These are phyloP conservation scores for Lepidostoma basale DNA, from an alignment of 1,140 invertebrate species.

Conservation along the genomic window DNA sequence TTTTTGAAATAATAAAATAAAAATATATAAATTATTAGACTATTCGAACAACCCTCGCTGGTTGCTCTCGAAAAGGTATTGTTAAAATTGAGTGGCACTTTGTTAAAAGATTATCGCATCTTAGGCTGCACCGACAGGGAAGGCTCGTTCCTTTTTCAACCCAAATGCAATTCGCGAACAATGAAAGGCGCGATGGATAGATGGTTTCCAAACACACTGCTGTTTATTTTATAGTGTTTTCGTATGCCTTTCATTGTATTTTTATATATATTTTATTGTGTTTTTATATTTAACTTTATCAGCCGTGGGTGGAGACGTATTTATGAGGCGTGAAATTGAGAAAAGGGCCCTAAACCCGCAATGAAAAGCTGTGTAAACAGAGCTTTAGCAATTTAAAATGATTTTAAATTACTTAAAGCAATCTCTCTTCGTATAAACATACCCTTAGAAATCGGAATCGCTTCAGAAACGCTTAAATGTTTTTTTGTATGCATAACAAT, in stretches of 20 bases:
- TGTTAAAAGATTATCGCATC: conserved; percentile 12
- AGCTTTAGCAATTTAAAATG: conserved; percentile 8
- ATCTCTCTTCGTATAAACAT: too few relatives aligned
- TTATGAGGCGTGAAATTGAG: not conserved
- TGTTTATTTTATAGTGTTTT: too few relatives aligned
- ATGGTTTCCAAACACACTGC: not conserved
- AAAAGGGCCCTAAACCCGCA: too few relatives aligned
- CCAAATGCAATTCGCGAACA: not conserved
- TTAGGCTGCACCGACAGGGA: not conserved
- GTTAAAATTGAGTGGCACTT: conserved; percentile 13
- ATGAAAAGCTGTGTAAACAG: not conserved
- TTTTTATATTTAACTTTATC: not conserved
- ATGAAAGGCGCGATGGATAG: not conserved
- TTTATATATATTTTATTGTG: not conserved
- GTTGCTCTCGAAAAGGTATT: not conserved
- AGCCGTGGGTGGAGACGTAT: not conserved
- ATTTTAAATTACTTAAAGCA: too few relatives aligned
- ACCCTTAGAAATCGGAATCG: too few relatives aligned
- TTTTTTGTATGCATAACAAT: too few relatives aligned
- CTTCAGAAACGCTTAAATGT: too few relatives aligned
- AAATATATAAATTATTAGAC: not conserved
- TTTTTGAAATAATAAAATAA: too few relatives aligned
- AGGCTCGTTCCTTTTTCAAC: not conserved
- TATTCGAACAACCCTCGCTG: not conserved
- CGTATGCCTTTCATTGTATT: too few relatives aligned